Percentiles rank a stretch among this genome's conserved stretches.
Evolutionary conservation across 37 sponge, comb jelly and placozoan genomes (phyloP).

Genomic region (Bolinopsis microptera): DNA sequence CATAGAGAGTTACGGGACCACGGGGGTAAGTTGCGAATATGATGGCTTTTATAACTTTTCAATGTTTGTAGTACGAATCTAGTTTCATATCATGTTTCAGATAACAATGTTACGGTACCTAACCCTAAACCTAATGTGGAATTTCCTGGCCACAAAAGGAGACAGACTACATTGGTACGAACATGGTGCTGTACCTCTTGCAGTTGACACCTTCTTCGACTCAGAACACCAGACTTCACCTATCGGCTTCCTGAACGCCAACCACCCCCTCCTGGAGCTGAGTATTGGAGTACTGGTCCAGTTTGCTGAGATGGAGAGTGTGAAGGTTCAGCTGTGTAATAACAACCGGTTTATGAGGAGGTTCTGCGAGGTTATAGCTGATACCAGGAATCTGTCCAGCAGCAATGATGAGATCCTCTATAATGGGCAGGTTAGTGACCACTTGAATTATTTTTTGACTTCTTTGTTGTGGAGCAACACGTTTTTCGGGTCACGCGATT

Average conservation of each 20-base stretch:
- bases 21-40: too few relatives aligned
- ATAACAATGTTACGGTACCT: not conserved
- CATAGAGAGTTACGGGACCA: too few relatives aligned
- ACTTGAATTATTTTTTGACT: too few relatives aligned
- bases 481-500: too few relatives aligned
- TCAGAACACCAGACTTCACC: not conserved
- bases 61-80: too few relatives aligned
- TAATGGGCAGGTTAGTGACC: not conserved
- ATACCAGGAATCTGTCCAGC: not conserved
- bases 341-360: not conserved
- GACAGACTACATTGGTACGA: conserved; percentile 33
- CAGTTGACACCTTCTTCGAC: not conserved
- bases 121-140: conserved; percentile 33
- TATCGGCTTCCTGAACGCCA: not conserved
- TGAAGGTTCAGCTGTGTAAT: not conserved
- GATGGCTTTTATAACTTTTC: too few relatives aligned
- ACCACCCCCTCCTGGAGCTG: not conserved
- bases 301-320: conserved; percentile 3
- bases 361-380: not conserved
- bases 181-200: not conserved
- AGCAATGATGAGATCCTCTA: not conserved
- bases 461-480: too few relatives aligned
- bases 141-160: not conserved
- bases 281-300: conserved; percentile 22
- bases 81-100: not conserved